phyloP scores from a whole-genome alignment of 2,113 vertebrate genomes.

The Triplophysa dalaica region DNA sequence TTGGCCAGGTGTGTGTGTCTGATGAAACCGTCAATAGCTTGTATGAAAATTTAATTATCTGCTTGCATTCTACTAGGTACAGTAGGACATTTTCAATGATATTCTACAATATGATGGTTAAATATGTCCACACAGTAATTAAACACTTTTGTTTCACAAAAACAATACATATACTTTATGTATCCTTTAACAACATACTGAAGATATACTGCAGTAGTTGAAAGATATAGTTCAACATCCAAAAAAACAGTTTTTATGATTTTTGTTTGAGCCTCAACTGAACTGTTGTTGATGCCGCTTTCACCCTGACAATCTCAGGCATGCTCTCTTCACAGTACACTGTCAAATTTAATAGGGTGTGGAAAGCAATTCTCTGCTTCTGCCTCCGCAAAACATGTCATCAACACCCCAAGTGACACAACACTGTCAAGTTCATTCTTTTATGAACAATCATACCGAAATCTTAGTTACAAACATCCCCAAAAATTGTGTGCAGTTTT shows the following conservation, averaged over 20 bases:
- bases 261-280: background rate
- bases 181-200: no score
- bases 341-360: conserved; percentile 53
- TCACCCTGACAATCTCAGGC: conserved; percentile 27
- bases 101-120: no score
- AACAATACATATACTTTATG: no score
- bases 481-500: conserved; percentile 17
- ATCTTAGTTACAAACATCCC: background rate
- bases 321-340: conserved; percentile 27
- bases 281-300: background rate
- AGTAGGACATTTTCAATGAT: no score
- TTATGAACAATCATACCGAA: conserved; percentile 31
- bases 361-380: conserved; percentile 14
- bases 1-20: no score
- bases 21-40: no score
- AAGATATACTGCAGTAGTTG: no score
- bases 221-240: background rate
- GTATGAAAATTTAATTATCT: no score
- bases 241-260: background rate
- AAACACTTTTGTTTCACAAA: no score
- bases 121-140: no score
- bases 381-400: conserved; percentile 3
- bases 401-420: conserved; percentile 21
- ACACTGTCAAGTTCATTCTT: conserved; percentile 24
- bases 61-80: no score